Evolutionary conservation across 2,888 invertebrate species (phyloP).

Genomic region (Eilema sororculum): DNA sequence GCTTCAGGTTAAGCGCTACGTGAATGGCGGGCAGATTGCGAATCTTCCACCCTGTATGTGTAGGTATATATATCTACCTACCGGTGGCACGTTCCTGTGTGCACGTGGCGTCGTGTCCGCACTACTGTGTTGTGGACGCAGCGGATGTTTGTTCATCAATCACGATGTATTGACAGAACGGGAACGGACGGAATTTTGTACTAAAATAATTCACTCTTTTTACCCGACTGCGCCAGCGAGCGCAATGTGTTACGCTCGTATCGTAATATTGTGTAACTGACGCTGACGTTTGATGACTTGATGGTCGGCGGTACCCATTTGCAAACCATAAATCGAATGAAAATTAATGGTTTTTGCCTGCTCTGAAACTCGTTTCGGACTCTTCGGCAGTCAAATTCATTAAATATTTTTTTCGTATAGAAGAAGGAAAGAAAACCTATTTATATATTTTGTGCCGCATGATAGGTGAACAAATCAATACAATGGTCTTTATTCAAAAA

Average conservation of each 20-base stretch:
- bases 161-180: conserved; percentile 13
- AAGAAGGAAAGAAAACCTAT: background rate
- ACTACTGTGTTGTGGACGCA: background rate
- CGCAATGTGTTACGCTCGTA: too few species aligned
- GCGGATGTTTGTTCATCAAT: conserved; percentile 18
- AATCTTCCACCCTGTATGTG: too few species aligned
- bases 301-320: too few species aligned
- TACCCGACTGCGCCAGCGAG: too few species aligned
- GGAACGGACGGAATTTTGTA: background rate
- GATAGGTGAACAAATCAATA: background rate
- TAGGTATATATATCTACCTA: background rate
- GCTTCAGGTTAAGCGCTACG: background rate
- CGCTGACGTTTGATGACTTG: too few species aligned
- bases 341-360: too few species aligned
- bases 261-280: too few species aligned
- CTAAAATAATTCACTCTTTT: background rate
- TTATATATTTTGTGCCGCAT: background rate
- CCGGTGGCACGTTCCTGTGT: background rate
- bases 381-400: too few species aligned
- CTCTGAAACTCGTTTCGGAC: too few species aligned
- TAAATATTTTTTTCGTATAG: too few species aligned
- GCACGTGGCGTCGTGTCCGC: background rate
- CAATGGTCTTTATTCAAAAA: background rate
- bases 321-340: too few species aligned
- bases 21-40: background rate